Percentiles rank a stretch among this genome's conserved stretches.
Evolutionary conservation across 2,888 invertebrate species (phyloP).

Genomic region (Andrena bucephala): DNA sequence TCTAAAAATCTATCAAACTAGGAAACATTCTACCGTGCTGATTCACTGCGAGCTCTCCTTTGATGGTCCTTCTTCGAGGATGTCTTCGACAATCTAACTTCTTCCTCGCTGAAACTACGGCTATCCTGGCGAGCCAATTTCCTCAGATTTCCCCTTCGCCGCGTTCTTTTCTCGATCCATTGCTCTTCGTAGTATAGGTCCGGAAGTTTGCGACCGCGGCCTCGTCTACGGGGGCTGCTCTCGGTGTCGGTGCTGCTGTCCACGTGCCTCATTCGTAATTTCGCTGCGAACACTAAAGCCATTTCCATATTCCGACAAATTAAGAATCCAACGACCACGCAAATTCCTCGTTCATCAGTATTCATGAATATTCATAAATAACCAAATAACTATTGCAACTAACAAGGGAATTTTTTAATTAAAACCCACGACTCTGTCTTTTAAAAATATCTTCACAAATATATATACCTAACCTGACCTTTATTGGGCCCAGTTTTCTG

Average conservation of each 20-base stretch:
- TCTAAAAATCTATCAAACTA: background rate
- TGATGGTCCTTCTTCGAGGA: constrained; percentile 76
- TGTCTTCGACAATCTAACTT: constrained; percentile 85
- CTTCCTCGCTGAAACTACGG: constrained; percentile 83
- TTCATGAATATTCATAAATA: too few relatives aligned
- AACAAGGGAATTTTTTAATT: too few relatives aligned
- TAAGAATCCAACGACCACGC: background rate
- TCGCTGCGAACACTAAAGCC: constrained; percentile 78
- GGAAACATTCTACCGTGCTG: constrained; percentile 71
- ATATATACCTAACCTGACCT: constrained; percentile 73
- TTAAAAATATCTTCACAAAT: constrained; percentile 8
- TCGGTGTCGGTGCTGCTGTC: constrained; percentile 79
- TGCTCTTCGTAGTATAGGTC: constrained; percentile 81
- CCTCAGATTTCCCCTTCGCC: constrained; percentile 73
- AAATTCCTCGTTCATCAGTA: background rate
- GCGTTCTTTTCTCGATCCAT: constrained; percentile 80
- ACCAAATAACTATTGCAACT: too few relatives aligned
- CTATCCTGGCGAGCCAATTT: constrained; percentile 80
- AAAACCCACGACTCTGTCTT: too few relatives aligned
- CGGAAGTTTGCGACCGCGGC: constrained; percentile 70
- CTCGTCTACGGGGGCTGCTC: constrained; percentile 64
- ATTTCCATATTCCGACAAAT: background rate
- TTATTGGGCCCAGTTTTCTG: constrained; percentile 75
- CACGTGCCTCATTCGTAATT: constrained; percentile 79
- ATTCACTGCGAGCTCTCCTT: constrained; percentile 80